Conservation (phyloP, 2,888 invertebrate species). For the Rotaria socialis region DNA sequence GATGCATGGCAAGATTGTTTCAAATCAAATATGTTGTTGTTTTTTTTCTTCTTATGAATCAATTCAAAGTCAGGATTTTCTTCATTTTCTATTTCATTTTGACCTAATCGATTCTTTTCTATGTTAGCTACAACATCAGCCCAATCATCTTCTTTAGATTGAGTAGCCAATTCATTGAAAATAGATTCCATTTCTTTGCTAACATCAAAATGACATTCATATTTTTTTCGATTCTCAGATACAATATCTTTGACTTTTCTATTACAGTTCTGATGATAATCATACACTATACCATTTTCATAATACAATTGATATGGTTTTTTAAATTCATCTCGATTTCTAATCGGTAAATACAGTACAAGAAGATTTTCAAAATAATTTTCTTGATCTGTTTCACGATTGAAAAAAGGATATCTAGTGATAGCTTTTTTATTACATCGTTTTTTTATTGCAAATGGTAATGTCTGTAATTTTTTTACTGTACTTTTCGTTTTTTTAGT, state of each 20-base stretch:
- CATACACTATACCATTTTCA: not conserved
- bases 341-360: not conserved
- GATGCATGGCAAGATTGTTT: not conserved
- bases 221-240: not conserved
- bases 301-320: not conserved
- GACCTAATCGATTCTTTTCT: not conserved
- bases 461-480: not conserved
- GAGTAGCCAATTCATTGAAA: not conserved
- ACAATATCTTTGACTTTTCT: not conserved
- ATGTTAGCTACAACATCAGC: not conserved
- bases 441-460: not conserved
- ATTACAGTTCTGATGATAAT: not conserved
- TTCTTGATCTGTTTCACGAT: not conserved
- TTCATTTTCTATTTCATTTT: not conserved
- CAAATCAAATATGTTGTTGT: not conserved
- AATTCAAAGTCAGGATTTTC: not conserved
- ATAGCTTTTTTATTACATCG: not conserved
- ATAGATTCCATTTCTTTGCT: not conserved
- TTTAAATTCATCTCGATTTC: not conserved
- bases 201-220: not conserved
- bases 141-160: not conserved
- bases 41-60: not conserved
- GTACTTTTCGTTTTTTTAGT: not conserved
- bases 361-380: not conserved
- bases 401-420: not conserved